Percentiles rank a stretch among this genome's conserved stretches.
phyloP scores from a whole-genome alignment of 2,113 vertebrate species.

The Amphilophus citrinellus region DNA sequence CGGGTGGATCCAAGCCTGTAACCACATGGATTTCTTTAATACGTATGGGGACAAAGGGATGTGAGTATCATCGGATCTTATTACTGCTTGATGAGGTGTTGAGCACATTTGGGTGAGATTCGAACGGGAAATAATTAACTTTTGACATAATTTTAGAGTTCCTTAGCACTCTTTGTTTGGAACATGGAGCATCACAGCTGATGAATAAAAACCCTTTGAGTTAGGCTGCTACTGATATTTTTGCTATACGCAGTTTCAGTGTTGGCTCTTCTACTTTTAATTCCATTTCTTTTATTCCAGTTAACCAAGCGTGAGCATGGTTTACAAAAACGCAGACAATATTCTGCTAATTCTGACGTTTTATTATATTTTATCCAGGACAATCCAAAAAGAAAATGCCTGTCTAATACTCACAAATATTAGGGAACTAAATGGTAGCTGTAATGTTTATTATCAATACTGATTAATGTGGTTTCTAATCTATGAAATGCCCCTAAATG shows the following conservation, averaged over 20 bases:
- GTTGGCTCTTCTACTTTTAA: neutral
- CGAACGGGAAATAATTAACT: neutral
- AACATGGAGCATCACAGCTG: neutral
- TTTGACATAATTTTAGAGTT: neutral
- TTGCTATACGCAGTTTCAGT: neutral
- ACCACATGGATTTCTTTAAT: slow-evolving; percentile 99
- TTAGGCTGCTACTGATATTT: neutral
- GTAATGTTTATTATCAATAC: too few species aligned
- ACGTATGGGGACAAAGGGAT: slow-evolving; percentile 94
- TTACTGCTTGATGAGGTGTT: neutral
- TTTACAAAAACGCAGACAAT: neutral
- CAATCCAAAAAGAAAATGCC: neutral
- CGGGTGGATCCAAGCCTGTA: slow-evolving; percentile 98
- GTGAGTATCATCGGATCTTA: slow-evolving; percentile 84
- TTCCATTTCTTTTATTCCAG: neutral
- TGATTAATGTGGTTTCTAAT: neutral
- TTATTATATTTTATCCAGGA: neutral
- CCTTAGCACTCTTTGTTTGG: too few species aligned
- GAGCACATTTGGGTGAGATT: neutral
- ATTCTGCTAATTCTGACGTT: neutral
- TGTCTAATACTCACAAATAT: neutral
- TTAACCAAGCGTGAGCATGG: neutral
- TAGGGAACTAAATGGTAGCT: neutral
- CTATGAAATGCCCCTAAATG: neutral
- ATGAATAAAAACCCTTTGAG: neutral